Evolutionary conservation across 2,888 invertebrate species (phyloP).

Genomic region (Onchidella celtica): DNA sequence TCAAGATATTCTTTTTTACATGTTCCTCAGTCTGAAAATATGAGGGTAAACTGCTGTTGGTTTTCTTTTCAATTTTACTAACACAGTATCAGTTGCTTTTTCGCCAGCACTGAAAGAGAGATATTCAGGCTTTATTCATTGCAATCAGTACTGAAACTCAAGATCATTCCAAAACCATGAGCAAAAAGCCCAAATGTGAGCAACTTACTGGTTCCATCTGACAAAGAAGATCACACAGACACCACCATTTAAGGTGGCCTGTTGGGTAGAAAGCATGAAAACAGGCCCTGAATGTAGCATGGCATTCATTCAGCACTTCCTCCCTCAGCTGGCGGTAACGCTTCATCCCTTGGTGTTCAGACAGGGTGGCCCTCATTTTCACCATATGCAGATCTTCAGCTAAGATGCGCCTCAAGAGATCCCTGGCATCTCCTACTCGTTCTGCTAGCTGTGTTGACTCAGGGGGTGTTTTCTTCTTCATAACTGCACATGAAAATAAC

Average conservation of each 20-base stretch:
- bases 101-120: no score
- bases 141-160: no score
- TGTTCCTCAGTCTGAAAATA: no score
- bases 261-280: conserved; percentile 98
- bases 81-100: no score
- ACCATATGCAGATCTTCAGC: conserved; percentile 83
- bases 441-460: conserved; percentile 91
- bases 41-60: no score
- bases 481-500: conserved; percentile 48
- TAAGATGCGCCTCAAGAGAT: conserved; percentile 90
- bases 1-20: no score
- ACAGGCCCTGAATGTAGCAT: conserved; percentile 93
- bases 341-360: conserved; percentile 60
- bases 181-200: background rate
- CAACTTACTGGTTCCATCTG: conserved; percentile 74
- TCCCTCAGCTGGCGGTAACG: conserved; percentile 69
- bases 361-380: conserved; percentile 58
- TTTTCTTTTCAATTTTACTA: no score
- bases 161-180: no score
- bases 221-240: conserved; percentile 86
- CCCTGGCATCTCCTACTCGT: conserved; percentile 91
- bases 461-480: conserved; percentile 67
- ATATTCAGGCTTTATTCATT: no score
- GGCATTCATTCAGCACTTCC: conserved; percentile 92
- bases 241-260: conserved; percentile 94